A percentile compares a stretch with the other conserved stretches of the same genome.
These are phyloP conservation scores for Leucoraja ocellata DNA, from an alignment of 2,797 vertebrate species.

Conservation along the genomic window DNA sequence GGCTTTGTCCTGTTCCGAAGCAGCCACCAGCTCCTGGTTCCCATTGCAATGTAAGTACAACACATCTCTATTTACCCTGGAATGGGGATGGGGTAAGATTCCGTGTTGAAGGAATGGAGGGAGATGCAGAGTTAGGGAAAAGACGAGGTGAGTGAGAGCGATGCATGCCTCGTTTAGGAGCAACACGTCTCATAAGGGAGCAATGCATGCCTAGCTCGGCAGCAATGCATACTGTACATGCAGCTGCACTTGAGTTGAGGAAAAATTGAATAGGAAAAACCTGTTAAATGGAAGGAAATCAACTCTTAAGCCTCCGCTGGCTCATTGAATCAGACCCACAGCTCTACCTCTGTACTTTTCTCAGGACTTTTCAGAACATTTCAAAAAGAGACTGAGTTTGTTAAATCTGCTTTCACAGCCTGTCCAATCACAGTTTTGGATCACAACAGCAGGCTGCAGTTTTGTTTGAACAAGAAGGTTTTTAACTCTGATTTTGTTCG, in stretches of 20 bases:
- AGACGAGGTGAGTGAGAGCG: no score
- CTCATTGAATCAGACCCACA: not conserved
- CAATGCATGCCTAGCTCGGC: no score
- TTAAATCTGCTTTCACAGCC: not conserved
- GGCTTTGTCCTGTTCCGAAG: constrained; percentile 75
- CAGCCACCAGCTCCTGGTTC: constrained; percentile 90
- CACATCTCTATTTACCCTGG: not conserved
- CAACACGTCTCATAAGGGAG: no score
- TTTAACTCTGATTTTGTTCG: not conserved
- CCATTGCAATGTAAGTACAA: constrained; percentile 81
- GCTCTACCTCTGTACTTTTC: not conserved
- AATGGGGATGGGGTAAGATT: not conserved
- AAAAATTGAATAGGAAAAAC: not conserved
- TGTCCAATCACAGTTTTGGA: not conserved
- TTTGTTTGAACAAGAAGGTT: not conserved
- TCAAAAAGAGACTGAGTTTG: no score
- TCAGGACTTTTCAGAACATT: not conserved
- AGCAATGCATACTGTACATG: no score
- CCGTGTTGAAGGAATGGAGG: not conserved
- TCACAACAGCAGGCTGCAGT: not conserved
- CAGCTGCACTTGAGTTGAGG: not conserved
- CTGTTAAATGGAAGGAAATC: not conserved
- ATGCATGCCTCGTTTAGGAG: no score
- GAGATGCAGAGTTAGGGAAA: no score
- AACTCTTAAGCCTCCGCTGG: not conserved